Base-by-base conservation (phyloP, 2,888 invertebrate species). In the Eretmocerus hayati region DNA sequence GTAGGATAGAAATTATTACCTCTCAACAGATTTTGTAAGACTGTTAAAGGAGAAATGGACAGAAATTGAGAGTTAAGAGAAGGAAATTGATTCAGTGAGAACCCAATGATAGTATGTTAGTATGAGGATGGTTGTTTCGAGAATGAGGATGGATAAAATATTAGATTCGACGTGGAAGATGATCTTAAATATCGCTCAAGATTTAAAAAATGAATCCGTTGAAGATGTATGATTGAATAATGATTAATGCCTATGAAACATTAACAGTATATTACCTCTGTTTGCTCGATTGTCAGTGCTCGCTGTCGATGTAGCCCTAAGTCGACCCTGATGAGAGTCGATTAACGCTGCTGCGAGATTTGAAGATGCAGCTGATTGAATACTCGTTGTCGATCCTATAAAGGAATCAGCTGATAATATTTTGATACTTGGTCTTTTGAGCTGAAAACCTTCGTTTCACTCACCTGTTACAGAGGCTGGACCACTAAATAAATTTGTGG, bases 291-390 rank as follows among this genome's bases (percentile, higher is more conserved):
- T 67, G 50, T 72, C 71, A 56, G 62, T 66, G 59, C 63, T 66
- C 6, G 65, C 60, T 48, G 64, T 57, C 5, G 67, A 68, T 50
- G 61, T 62, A 57, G 61, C 67, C 37, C 71, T 66, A 26, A 71
- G 61, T 38, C 74, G 73, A 49, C 75, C 74, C 15, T 75, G 75
- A 57, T 73, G 71, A n/a, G 72, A 72, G 57, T 80, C 80, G 53
- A 81, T 67, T 42, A 79, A 69, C 4, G 80, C 78, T 32, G 80
- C 80, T 39, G 80, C 79, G 38, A 80, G 71, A 60, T 77, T 77
- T 32, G 77, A 76, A 26, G 76, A 74, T 55, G 74, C 74, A 49
- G 72, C 70, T 38, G 71, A 71, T 57, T 70, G 70, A 40, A 71
- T 66, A 54, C 70, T 71, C 48, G 69, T 69, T 46, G 68, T 70